Evolutionary conservation across 2,113 vertebrate genomes (phyloP).

Genomic region (Notarius quadriscutis): DNA sequence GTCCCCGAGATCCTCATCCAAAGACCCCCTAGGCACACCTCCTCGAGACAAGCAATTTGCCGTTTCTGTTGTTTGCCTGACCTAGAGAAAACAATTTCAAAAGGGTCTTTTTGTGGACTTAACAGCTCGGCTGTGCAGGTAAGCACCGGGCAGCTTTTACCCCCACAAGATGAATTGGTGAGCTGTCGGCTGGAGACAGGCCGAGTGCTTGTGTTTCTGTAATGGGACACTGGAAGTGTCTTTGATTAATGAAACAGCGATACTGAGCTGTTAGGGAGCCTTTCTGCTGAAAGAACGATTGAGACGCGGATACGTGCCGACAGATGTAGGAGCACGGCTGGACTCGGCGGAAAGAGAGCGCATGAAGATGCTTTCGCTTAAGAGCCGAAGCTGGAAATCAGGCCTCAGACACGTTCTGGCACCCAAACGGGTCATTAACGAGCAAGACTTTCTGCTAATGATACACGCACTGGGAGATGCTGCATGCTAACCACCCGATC

Average conservation of each 20-base stretch:
- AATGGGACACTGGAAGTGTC: constrained; percentile 93
- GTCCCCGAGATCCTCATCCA: constrained; percentile 54
- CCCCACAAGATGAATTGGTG: constrained; percentile 86
- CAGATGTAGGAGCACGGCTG: constrained; percentile 67
- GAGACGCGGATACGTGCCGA: constrained; percentile 77
- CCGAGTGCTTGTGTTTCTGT: constrained; percentile 87
- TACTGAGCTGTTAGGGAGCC: constrained; percentile 76
- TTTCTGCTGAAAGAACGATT: constrained; percentile 74
- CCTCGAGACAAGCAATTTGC: constrained; percentile 79
- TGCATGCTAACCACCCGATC: constrained; percentile 29
- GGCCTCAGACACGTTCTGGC: constrained; percentile 33
- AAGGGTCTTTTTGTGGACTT: constrained; percentile 75
- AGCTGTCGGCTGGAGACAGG: constrained; percentile 88
- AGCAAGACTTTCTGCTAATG: constrained; percentile 35
- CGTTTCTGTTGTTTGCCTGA: constrained; percentile 80
- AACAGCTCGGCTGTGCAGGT: constrained; percentile 74
- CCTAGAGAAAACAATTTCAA: constrained; percentile 83
- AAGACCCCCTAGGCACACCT: constrained; percentile 52
- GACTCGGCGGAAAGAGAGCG: constrained; percentile 38
- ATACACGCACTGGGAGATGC: constrained; percentile 30
- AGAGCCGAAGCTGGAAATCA: constrained; percentile 24
- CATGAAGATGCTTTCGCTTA: constrained; percentile 27
- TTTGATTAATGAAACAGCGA: constrained; percentile 93
- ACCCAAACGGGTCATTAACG: constrained; percentile 40
- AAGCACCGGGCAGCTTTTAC: constrained; percentile 61